A percentile compares a stretch with the other conserved stretches of the same genome.
phyloP scores from a whole-genome alignment of 2,797 vertebrate species.

The Antennarius maculatus region DNA sequence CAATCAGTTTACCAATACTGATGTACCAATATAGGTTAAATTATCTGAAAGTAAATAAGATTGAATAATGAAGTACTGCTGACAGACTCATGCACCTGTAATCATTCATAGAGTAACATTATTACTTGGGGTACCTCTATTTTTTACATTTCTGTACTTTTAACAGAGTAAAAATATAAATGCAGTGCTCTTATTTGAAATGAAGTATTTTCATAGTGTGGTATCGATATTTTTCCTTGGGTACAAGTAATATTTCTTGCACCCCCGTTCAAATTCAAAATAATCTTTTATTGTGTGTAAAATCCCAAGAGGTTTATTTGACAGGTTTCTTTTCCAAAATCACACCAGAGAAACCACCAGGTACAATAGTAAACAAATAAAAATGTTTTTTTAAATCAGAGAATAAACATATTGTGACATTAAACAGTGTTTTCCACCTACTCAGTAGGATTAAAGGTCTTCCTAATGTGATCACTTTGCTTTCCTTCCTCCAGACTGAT shows the following conservation, averaged over 20 bases:
- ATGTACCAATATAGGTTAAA: background rate
- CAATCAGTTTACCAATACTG: background rate
- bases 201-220: background rate
- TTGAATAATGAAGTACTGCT: background rate
- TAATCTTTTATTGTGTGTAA: constrained; percentile 41
- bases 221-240: background rate
- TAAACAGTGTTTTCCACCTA: constrained; percentile 52
- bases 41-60: background rate
- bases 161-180: no score
- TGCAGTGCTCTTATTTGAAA: no score
- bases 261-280: constrained; percentile 35
- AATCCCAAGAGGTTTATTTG: constrained; percentile 17
- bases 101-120: background rate
- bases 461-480: constrained; percentile 48
- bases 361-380: constrained; percentile 3
- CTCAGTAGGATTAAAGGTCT: constrained; percentile 46
- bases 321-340: constrained; percentile 26
- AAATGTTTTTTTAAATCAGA: background rate
- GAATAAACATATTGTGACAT: background rate
- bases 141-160: no score
- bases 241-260: background rate
- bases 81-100: background rate
- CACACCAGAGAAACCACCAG: constrained; percentile 15
- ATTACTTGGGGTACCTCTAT: background rate
- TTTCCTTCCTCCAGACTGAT: constrained; percentile 42